Evolutionary conservation across 2,888 invertebrate genomes (phyloP).

Genomic region (Esperia sulphurella): DNA sequence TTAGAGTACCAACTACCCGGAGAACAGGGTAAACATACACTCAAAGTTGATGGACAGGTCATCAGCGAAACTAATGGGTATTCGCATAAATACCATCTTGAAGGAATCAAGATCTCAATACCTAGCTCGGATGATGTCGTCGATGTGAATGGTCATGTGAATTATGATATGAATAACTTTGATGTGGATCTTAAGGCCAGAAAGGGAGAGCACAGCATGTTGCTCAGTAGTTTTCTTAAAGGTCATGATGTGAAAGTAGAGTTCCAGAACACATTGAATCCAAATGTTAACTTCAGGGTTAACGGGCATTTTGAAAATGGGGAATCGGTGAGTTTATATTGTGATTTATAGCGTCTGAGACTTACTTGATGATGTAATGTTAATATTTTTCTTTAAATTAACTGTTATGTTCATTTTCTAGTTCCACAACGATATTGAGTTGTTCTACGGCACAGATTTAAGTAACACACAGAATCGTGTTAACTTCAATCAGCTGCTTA

Average conservation of each 20-base stretch:
- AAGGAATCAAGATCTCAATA: slow-evolving; percentile 73
- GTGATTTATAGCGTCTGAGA: no score
- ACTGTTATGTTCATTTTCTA: background rate
- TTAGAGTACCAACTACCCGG: slow-evolving; percentile 82
- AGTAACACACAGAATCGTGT: slow-evolving; percentile 77
- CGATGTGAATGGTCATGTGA: slow-evolving; percentile 73
- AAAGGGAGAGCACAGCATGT: slow-evolving; percentile 66
- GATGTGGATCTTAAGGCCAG: slow-evolving; percentile 73
- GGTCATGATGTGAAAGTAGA: slow-evolving; percentile 64
- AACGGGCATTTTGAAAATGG: slow-evolving; percentile 74
- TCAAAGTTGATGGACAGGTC: slow-evolving; percentile 76
- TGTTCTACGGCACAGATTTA: slow-evolving; percentile 82
- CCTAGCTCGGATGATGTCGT: slow-evolving; percentile 54
- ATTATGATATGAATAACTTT: slow-evolving; percentile 48
- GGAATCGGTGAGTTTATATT: slow-evolving; percentile 45
- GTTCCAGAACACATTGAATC: slow-evolving; percentile 80
- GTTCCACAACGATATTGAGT: slow-evolving; percentile 66
- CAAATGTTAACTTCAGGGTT: slow-evolving; percentile 79
- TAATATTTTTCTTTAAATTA: background rate
- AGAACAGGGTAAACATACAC: slow-evolving; percentile 55
- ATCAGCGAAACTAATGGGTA: slow-evolving; percentile 48
- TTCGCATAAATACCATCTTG: slow-evolving; percentile 75
- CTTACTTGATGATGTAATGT: no score
- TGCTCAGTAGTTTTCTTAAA: slow-evolving; percentile 65
- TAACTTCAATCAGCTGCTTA: slow-evolving; percentile 62